phyloP scores from a whole-genome alignment of 1,140 invertebrate species.

The Acromyrmex charruanus region DNA sequence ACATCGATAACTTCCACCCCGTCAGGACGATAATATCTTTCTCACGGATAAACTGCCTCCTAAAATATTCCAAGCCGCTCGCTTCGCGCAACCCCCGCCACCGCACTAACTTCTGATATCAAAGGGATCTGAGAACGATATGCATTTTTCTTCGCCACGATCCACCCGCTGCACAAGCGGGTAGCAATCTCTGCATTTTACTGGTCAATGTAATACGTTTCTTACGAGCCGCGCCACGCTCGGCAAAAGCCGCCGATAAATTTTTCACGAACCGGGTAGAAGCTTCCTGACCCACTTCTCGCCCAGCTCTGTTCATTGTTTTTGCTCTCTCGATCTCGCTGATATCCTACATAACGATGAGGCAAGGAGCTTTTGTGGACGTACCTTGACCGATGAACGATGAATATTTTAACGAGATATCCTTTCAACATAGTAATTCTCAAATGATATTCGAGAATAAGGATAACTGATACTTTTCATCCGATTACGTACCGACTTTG shows the following conservation, averaged over 20 bases:
- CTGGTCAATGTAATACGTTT: conserved; percentile 59
- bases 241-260: conserved; percentile 50
- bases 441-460: conserved; percentile 24
- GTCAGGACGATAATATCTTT: conserved; percentile 52
- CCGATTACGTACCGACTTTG: neutral
- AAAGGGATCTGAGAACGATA: conserved; percentile 53
- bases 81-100: neutral
- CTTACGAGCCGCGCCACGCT: conserved; percentile 21
- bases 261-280: conserved; percentile 51
- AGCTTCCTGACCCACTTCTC: conserved; percentile 49
- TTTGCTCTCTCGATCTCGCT: conserved; percentile 34
- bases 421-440: neutral
- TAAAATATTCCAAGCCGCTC: conserved; percentile 60
- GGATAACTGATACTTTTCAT: conserved; percentile 2
- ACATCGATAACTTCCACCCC: conserved; percentile 56
- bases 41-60: conserved; percentile 52
- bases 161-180: neutral
- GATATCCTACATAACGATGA: conserved; percentile 27
- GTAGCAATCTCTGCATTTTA: conserved; percentile 59
- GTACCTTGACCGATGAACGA: conserved; percentile 9
- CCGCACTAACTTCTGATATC: conserved; percentile 54
- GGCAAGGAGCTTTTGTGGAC: neutral
- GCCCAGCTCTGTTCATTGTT: conserved; percentile 11
- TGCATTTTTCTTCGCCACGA: conserved; percentile 55
- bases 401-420: conserved; percentile 52